These are phyloP conservation scores for Chrysaora quinquecirrha DNA, from an alignment of 30 jellyfish, hydroid and myxozoan species.

Conservation along the genomic window DNA sequence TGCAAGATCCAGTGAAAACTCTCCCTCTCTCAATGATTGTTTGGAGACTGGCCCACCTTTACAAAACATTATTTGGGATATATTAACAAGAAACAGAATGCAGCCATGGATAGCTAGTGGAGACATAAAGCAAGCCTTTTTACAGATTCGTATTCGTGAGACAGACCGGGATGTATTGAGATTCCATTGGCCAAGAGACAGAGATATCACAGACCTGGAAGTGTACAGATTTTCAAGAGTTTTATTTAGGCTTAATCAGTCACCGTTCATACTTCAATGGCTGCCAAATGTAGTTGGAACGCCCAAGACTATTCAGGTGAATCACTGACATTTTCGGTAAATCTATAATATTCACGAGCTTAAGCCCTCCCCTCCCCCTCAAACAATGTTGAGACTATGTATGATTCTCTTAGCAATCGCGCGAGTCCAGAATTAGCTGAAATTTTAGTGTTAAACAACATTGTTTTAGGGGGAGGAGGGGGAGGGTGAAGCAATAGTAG, in stretches of 20 bases:
- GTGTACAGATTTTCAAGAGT: not conserved
- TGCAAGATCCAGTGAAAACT: not conserved
- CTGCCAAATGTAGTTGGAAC: no score
- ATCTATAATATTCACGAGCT: no score
- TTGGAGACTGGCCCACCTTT: not conserved
- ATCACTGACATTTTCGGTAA: no score
- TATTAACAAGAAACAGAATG: not conserved
- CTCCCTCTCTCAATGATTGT: not conserved
- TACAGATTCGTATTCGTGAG: constrained; percentile 6
- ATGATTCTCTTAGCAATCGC: no score
- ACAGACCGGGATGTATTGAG: constrained; percentile 5
- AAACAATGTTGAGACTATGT: no score
- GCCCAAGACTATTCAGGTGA: no score
- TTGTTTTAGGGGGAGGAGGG: no score
- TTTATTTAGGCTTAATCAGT: constrained; percentile 1
- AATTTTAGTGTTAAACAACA: no score
- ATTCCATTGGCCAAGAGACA: not conserved
- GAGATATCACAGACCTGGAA: not conserved
- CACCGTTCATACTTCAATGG: constrained; percentile 7
- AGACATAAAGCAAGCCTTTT: constrained; percentile 5
- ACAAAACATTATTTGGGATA: not conserved
- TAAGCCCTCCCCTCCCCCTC: no score
- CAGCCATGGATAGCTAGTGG: not conserved
- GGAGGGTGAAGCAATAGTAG: no score
- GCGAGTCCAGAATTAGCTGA: no score